Conservation (phyloP, 2,113 vertebrate genomes). For the Clarias gariepinus region DNA sequence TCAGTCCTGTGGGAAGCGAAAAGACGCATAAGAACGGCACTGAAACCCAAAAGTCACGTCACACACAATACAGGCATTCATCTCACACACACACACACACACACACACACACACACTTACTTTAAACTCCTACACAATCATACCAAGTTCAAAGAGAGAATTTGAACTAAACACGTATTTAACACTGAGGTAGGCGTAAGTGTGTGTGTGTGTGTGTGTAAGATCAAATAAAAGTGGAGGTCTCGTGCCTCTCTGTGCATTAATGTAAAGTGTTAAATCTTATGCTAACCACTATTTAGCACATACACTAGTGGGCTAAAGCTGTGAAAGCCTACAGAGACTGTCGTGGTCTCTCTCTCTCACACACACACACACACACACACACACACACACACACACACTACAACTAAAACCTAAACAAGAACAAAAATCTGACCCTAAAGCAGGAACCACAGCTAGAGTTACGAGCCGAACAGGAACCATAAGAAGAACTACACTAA, state of each 20-base stretch:
- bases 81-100: background rate
- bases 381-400: background rate
- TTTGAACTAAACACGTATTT: background rate
- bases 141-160: background rate
- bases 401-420: background rate
- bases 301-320: background rate
- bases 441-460: background rate
- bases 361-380: background rate
- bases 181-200: background rate
- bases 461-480: background rate
- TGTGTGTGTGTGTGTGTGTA: background rate
- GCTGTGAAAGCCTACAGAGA: background rate
- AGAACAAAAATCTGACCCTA: background rate
- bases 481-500: background rate
- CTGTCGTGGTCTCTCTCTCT: background rate
- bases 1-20: constrained; percentile 77
- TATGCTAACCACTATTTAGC: background rate
- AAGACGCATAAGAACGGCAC: constrained; percentile 53
- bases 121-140: background rate
- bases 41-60: constrained; percentile 22
- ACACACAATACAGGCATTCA: constrained; percentile 7
- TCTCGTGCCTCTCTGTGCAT: background rate
- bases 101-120: background rate
- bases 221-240: background rate
- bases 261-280: background rate